Evolutionary conservation across 2,888 invertebrate species (phyloP).

Genomic region (Chrysolina oricalcia): DNA sequence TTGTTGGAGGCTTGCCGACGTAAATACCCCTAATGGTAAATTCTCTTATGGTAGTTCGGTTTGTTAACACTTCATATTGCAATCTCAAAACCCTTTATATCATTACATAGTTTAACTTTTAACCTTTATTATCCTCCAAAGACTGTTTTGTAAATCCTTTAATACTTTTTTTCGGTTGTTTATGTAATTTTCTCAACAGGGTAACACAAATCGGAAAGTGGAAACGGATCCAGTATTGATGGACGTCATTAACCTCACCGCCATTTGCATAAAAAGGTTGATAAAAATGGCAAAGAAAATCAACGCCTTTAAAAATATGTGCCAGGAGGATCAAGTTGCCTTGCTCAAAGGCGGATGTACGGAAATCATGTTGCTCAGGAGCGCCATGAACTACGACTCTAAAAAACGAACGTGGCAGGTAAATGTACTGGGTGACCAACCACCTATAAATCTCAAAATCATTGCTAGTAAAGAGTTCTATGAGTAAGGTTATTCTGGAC

Average conservation of each 20-base stretch:
- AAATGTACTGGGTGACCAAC: conserved; percentile 40
- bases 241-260: conserved; percentile 92
- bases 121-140: no score
- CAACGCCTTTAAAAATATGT: conserved; percentile 92
- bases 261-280: conserved; percentile 90
- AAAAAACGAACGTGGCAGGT: conserved; percentile 94
- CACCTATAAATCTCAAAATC: no score
- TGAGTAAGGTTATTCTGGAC: no score
- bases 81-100: no score
- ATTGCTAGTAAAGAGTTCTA: no score
- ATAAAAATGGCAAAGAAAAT: conserved; percentile 91
- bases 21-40: no score
- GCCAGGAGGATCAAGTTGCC: conserved; percentile 93
- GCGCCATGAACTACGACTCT: conserved; percentile 93
- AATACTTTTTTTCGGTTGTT: not conserved
- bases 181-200: not conserved
- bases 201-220: conserved; percentile 59
- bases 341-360: conserved; percentile 94
- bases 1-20: no score
- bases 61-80: no score
- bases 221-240: conserved; percentile 81
- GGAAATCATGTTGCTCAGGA: conserved; percentile 95
- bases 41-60: no score
- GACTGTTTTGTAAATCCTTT: no score
- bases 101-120: no score